Evolutionary conservation across 1,140 invertebrate genomes (phyloP), one percentile per base, ranked within the genome.

Genomic region (Bombyx mandarina): DNA sequence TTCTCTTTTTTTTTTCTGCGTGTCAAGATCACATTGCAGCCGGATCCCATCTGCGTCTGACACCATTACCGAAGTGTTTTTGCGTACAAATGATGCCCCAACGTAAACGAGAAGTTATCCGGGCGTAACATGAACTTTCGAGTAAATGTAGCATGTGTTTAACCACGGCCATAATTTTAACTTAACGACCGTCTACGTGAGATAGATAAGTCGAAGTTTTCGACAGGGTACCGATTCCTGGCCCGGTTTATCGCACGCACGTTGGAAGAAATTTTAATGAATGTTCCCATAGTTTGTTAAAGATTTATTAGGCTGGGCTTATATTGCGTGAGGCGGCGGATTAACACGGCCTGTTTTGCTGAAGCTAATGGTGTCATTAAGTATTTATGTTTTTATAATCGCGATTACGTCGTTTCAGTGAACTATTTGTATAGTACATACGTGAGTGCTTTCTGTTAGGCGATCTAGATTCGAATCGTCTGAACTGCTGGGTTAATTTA

Each of bases 81-180:
- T 68, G 61, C 46, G 53, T 61, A 65, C 67, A 63, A 67, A 65
- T 66, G 60, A 62, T 65, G 65, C 67, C 66, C 65, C 71, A 73
- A 63, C 60, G 68, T 75, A 73, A 78, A 75, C 73, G 63, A 76
- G 71, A 71, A 82, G 73, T 82, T 81, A 77, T 81, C 81, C 72
- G 71, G 61, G 77, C 80, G 75, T 75, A 74, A 76, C 75, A 72
- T 73, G 81, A 86, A 86, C 71, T 83, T 83, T 81, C 75, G 67
- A 80, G 65, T 81, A 82, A 82, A 83, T 82, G 83, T 86, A 81
- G 77, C 83, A 86, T 86, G 79, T 86, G 83, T 83, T 82, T 80
- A 84, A 82, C 81, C 81, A 72, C 72, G 54, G 69, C 77, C 73
- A 80, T 83, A 84, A 84, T 84, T 86, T 72, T 66, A 63, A 58